phyloP scores from a whole-genome alignment of 2,888 invertebrate species.

The Erebia palarica region DNA sequence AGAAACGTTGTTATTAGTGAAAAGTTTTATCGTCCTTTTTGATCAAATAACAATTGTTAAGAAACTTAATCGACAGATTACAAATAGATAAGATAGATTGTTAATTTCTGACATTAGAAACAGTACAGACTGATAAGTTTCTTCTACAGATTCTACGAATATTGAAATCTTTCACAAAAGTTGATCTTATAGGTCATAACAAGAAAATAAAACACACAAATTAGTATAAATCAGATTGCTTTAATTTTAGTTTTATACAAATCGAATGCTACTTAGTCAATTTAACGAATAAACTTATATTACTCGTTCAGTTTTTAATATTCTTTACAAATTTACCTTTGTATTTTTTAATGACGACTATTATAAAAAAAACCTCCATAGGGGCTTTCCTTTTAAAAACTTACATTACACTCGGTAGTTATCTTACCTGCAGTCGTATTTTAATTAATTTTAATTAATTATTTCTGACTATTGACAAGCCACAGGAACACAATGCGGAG shows the following conservation, averaged over 20 bases:
- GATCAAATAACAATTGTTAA: no score
- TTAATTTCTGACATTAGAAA: not conserved
- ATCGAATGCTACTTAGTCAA: conserved; percentile 82
- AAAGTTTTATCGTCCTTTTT: no score
- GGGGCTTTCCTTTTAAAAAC: conserved; percentile 77
- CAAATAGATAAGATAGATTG: no score
- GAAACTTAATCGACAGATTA: no score
- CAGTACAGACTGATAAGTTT: not conserved
- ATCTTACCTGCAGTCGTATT: conserved; percentile 76
- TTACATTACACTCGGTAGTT: conserved; percentile 76
- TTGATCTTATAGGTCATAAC: not conserved
- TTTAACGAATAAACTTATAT: conserved; percentile 78
- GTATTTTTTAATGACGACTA: conserved; percentile 69
- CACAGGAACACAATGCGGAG: conserved; percentile 73
- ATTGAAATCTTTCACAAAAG: no score
- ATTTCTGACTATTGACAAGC: conserved; percentile 67
- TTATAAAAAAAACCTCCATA: conserved; percentile 81
- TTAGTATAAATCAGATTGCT: conserved; percentile 82
- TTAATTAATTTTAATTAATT: conserved; percentile 65
- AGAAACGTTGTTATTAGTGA: no score
- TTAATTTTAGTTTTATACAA: conserved; percentile 83
- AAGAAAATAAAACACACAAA: conserved; percentile 62
- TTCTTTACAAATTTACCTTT: conserved; percentile 80
- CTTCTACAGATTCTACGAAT: no score
- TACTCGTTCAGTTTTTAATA: conserved; percentile 72